phyloP scores from a whole-genome alignment of 2,113 vertebrate species.

The Rhinopomastus cyanomelas region DNA sequence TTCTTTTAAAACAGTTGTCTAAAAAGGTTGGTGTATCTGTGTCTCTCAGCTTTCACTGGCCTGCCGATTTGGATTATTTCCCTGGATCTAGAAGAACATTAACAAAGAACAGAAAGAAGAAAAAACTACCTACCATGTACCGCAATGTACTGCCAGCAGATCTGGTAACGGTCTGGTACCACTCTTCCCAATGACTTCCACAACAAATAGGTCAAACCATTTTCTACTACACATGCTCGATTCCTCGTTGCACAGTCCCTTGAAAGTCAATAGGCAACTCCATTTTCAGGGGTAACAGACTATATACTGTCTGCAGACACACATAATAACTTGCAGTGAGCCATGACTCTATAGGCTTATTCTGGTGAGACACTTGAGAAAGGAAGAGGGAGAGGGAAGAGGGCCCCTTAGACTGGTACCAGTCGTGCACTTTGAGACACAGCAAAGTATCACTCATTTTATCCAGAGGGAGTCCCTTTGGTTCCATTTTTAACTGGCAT shows the following conservation, averaged over 20 bases:
- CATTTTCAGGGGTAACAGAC: constrained; percentile 18
- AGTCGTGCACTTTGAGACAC: neutral
- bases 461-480: constrained; percentile 5
- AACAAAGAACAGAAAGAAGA: neutral
- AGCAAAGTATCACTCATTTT: neutral
- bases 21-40: neutral
- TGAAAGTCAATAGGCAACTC: neutral
- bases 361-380: neutral
- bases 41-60: neutral
- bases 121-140: neutral
- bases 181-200: neutral
- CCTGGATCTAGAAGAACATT: neutral
- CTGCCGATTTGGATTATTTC: neutral
- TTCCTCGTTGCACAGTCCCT: neutral
- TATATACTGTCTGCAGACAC: neutral
- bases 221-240: neutral
- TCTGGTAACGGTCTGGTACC: neutral
- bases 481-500: constrained; percentile 6
- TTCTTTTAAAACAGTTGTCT: neutral
- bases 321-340: neutral
- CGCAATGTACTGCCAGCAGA: neutral
- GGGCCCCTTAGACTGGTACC: constrained; percentile 15
- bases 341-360: constrained; percentile 1
- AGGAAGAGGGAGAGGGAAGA: neutral
- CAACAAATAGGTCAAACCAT: neutral